Base-by-base conservation (phyloP, 2,888 invertebrate genomes). In the Abscondita cerata region DNA sequence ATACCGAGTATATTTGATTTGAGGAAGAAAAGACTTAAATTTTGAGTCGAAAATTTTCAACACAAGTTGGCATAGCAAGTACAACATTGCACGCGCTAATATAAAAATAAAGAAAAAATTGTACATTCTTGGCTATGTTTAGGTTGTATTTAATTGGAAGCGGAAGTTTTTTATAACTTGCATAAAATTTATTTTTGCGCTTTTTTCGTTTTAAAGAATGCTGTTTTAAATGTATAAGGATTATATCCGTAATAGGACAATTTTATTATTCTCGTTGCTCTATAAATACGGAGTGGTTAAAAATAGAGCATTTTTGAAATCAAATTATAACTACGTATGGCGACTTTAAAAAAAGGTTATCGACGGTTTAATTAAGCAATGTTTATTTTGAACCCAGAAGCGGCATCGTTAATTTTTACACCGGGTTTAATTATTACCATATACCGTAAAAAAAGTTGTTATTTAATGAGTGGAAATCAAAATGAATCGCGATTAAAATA, bases 71-170 rank as follows among this genome's bases (percentile, higher is more conserved):
- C 44, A 44, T 11, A 44, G 44, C 44, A 18, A 44, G 44, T 44
- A 44, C 44, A 44, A 44, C 44, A 44, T 44, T 44, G 44, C 44
- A 44, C 44, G 44, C 16, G 44, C 44, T 44, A 44, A 44, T 44
- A 47, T 55, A 46, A 54, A 53, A 54, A 34, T 38, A 46, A 55
- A 47, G 36, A 55, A 44, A 44, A 51, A 34, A 51, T 51, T 51
- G 50, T 34, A 51, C 50, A 51, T 51, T 51, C 34, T 51, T 33
- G 50, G 13, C 15, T 51, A 34, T 51, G 16, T 51, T 51, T 51
- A 51, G 33, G 18, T 51, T 34, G 13, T 51, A 51, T 51, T 51
- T 51, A 18, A 51, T 51, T 34, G 16, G 18, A 34, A 34, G 34
- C 34, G 50, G 34, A 34, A 51, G 34, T 44, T 44, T 44, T 44